A percentile compares a stretch with the other conserved stretches of the same genome.
phyloP scores from a whole-genome alignment of 2,888 invertebrate species.

The Pedicia rivosa region DNA sequence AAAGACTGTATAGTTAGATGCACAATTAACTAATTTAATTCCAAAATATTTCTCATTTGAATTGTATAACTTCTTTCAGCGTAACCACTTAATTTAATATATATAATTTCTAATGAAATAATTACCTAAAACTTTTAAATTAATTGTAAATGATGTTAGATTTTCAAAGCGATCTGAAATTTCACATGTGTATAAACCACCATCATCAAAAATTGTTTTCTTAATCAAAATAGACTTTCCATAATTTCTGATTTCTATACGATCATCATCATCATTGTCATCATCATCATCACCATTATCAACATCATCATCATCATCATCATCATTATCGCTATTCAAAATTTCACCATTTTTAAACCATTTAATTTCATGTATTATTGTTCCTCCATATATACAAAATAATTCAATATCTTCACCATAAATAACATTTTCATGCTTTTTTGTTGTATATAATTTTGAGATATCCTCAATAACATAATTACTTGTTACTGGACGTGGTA shows the following conservation, averaged over 20 bases:
- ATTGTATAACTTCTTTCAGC: too few species aligned
- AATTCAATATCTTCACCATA: constrained; percentile 70
- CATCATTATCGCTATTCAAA: too few species aligned
- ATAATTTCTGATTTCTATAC: constrained; percentile 75
- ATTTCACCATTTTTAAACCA: constrained; percentile 73
- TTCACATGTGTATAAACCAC: constrained; percentile 86
- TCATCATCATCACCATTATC: too few species aligned
- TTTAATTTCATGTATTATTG: constrained; percentile 83
- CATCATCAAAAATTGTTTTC: constrained; percentile 74
- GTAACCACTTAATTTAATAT: too few species aligned
- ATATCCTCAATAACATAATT: constrained; percentile 75
- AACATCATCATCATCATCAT: too few species aligned
- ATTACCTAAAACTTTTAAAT: constrained; percentile 57
- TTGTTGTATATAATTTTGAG: constrained; percentile 66
- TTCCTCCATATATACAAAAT: constrained; percentile 94
- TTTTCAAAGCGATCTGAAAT: constrained; percentile 81
- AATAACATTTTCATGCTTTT: constrained; percentile 73
- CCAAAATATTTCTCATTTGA: too few species aligned
- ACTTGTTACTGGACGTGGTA: constrained; percentile 50
- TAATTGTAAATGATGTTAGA: constrained; percentile 70
- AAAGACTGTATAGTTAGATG: too few species aligned
- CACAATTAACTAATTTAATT: too few species aligned
- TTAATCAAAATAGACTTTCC: constrained; percentile 86
- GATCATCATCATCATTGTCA: constrained; percentile 51
- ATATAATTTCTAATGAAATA: too few species aligned